A percentile compares a stretch with the other conserved stretches of the same genome.
phyloP scores from a whole-genome alignment of 1,140 invertebrate species.

The Papilio polyxenes region DNA sequence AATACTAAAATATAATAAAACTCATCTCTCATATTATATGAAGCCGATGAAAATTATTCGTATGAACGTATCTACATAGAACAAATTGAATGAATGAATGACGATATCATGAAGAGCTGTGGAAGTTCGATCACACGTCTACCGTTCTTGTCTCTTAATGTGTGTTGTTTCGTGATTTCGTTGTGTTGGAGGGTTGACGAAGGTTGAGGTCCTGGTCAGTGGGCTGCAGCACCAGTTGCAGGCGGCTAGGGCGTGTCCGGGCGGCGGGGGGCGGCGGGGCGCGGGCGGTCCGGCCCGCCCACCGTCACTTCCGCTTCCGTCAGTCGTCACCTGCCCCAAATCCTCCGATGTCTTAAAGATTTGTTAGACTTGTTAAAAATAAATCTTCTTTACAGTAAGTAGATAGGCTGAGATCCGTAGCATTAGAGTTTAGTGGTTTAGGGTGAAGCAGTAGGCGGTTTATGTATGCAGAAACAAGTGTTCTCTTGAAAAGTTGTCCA shows the following conservation, averaged over 20 bases:
- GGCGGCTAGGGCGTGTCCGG: conserved; percentile 73
- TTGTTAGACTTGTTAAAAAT: background rate
- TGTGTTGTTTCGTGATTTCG: background rate
- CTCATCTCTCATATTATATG: too few relatives aligned
- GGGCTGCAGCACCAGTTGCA: conserved; percentile 59
- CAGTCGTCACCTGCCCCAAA: conserved; percentile 45
- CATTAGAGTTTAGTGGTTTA: too few relatives aligned
- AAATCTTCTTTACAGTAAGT: background rate
- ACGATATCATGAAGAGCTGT: background rate
- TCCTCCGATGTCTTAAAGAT: conserved; percentile 7
- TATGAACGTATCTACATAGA: background rate
- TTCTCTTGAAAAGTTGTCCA: too few relatives aligned
- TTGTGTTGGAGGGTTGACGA: background rate
- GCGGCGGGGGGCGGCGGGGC: conserved; percentile 64
- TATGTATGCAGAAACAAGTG: too few relatives aligned
- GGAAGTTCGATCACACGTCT: background rate
- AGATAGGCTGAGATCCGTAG: background rate
- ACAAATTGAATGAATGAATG: background rate
- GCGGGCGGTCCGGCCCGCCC: conserved; percentile 72
- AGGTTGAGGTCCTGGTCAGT: background rate
- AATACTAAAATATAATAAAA: too few relatives aligned
- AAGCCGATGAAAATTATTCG: too few relatives aligned
- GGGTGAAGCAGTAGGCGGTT: too few relatives aligned
- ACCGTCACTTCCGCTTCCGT: conserved; percentile 76
- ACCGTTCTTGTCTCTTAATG: background rate